Conservation (phyloP, 2,797 vertebrate genomes). For the Podargus strigoides region DNA sequence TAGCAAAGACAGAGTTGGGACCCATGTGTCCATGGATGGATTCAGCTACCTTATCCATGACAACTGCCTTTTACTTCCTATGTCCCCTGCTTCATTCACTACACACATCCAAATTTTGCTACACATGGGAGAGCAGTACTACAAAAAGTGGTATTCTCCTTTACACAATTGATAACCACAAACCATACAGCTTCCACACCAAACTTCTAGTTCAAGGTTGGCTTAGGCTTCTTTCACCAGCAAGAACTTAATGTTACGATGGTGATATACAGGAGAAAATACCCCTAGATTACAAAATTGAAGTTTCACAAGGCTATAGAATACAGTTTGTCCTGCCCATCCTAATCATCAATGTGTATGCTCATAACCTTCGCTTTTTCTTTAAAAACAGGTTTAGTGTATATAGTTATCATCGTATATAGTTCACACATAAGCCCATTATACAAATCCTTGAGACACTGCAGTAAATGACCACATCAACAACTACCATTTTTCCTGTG, state of each 20-base stretch:
- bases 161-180: neutral
- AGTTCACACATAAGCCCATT: neutral
- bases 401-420: neutral
- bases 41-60: neutral
- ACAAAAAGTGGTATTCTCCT: neutral
- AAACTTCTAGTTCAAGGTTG: neutral
- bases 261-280: neutral
- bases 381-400: neutral
- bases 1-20: neutral
- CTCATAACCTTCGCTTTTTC: neutral
- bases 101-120: neutral
- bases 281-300: neutral
- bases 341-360: neutral
- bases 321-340: neutral
- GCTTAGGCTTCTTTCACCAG: neutral
- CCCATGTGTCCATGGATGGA: accelerated
- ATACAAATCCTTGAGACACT: neutral
- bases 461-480: neutral
- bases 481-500: neutral
- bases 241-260: neutral
- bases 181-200: neutral
- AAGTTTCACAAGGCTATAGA: neutral
- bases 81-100: neutral
- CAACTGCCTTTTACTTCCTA: neutral
- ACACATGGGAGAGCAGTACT: neutral